Evolutionary conservation across 2,888 invertebrate species (phyloP).

Genomic region (Platycheirus albimanus): DNA sequence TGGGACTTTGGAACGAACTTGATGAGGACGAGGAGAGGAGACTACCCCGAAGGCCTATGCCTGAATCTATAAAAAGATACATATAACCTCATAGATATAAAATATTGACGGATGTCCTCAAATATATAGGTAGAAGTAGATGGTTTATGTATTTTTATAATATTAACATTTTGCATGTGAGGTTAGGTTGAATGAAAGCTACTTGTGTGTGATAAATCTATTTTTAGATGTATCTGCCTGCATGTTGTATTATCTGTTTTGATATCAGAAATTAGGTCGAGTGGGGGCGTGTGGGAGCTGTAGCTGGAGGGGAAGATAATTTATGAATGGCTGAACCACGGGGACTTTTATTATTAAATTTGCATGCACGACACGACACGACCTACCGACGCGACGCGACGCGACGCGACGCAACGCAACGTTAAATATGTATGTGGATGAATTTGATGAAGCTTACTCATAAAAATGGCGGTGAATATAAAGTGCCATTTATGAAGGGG

Average conservation of each 20-base stretch:
- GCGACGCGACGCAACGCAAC: too few relatives aligned
- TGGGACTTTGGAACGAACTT: background rate
- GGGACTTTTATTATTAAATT: constrained; percentile 44
- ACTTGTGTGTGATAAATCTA: constrained; percentile 28
- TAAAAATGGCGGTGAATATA: constrained; percentile 17
- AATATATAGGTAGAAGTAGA: background rate
- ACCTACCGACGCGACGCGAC: background rate
- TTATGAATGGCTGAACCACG: constrained; percentile 46
- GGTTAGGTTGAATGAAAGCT: constrained; percentile 31
- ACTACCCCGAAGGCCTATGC: background rate
- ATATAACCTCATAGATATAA: background rate
- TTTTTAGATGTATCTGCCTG: constrained; percentile 8
- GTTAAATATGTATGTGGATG: too few relatives aligned
- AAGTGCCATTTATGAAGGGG: constrained; percentile 4
- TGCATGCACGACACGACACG: constrained; percentile 17
- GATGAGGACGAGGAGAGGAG: background rate
- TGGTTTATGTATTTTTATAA: background rate
- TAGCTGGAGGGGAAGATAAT: constrained; percentile 7
- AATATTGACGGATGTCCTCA: constrained; percentile 55
- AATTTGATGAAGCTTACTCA: constrained; percentile 20
- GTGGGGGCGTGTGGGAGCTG: background rate
- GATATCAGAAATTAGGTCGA: constrained; percentile 62
- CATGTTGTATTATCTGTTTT: constrained; percentile 35
- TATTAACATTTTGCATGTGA: constrained; percentile 22
- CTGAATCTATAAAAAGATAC: too few relatives aligned